Conservation (phyloP, 2,797 vertebrate species). For the Craterocephalus amniculus region DNA sequence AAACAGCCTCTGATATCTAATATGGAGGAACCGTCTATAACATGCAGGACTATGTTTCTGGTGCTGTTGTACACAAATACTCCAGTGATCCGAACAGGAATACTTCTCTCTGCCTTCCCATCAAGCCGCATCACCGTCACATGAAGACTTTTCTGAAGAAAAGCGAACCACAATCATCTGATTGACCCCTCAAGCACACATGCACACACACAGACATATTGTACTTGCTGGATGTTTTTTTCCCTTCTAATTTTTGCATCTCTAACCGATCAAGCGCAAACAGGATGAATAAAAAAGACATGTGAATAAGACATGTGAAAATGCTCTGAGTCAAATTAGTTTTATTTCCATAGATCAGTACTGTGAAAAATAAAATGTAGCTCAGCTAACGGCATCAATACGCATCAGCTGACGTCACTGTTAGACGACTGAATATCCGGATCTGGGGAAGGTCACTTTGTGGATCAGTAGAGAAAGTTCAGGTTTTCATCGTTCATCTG, state of each 20-base stretch:
- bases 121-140: slow-evolving; percentile 60
- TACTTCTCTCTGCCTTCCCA: slow-evolving; percentile 28
- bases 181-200: slow-evolving; percentile 43
- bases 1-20: slow-evolving; percentile 18
- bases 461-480: slow-evolving; percentile 13
- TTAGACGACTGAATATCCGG: slow-evolving; percentile 24
- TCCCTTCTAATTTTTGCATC: slow-evolving; percentile 23
- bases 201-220: slow-evolving; percentile 33
- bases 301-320: slow-evolving; percentile 30
- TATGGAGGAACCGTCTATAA: background rate
- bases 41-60: slow-evolving; percentile 2
- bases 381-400: background rate
- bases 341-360: background rate
- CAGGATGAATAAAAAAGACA: slow-evolving; percentile 13
- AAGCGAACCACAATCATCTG: slow-evolving; percentile 70
- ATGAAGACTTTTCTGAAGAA: slow-evolving; percentile 51
- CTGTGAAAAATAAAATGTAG: slow-evolving; percentile 10
- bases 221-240: slow-evolving; percentile 40
- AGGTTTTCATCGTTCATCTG: background rate
- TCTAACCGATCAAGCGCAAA: slow-evolving; percentile 33
- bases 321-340: slow-evolving; percentile 5
- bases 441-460: slow-evolving; percentile 24
- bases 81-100: slow-evolving; percentile 16
- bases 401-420: background rate
- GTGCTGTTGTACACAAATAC: slow-evolving; percentile 13